Evolutionary conservation across 64 coral and sea anemone species (phyloP).

Genomic region (Montipora efflorescens): DNA sequence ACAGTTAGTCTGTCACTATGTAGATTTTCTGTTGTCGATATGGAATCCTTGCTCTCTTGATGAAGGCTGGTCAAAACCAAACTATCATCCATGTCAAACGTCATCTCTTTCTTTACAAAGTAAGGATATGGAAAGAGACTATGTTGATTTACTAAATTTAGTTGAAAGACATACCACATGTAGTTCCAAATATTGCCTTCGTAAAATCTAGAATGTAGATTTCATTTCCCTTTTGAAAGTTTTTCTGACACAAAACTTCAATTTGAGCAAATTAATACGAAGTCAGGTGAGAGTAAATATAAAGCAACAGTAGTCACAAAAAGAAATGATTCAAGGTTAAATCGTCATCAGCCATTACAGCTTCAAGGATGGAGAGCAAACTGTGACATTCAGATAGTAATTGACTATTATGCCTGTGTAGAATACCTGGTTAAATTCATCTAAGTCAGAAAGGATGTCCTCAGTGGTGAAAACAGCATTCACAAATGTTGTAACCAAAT

Average conservation of each 20-base stretch:
- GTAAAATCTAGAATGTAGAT: slow-evolving; percentile 60
- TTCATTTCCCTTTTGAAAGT: slow-evolving; percentile 62
- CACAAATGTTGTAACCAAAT: slow-evolving; percentile 31
- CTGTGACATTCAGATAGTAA: slow-evolving; percentile 69
- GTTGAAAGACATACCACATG: slow-evolving; percentile 57
- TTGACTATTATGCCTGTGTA: slow-evolving; percentile 65
- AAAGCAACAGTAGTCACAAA: slow-evolving; percentile 71
- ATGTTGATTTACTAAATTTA: slow-evolving; percentile 49
- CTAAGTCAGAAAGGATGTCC: slow-evolving; percentile 26
- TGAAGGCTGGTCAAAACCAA: slow-evolving; percentile 24
- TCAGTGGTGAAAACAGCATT: slow-evolving; percentile 55
- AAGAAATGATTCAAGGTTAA: slow-evolving; percentile 69
- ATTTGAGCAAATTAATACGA: slow-evolving; percentile 68
- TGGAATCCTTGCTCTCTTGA: slow-evolving; percentile 26
- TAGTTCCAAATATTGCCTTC: slow-evolving; percentile 55
- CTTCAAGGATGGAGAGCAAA: slow-evolving; percentile 49
- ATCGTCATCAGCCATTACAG: slow-evolving; percentile 53
- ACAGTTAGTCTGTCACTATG: slow-evolving; percentile 50
- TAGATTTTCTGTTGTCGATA: slow-evolving; percentile 32
- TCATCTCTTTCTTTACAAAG: not conserved
- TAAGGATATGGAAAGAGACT: slow-evolving; percentile 4
- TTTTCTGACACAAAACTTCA: slow-evolving; percentile 55
- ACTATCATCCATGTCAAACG: slow-evolving; percentile 24
- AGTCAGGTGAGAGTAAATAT: slow-evolving; percentile 72
- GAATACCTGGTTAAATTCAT: not conserved